Evolutionary conservation across 2,888 invertebrate species (phyloP).

Genomic region (Cephus pygmeus): DNA sequence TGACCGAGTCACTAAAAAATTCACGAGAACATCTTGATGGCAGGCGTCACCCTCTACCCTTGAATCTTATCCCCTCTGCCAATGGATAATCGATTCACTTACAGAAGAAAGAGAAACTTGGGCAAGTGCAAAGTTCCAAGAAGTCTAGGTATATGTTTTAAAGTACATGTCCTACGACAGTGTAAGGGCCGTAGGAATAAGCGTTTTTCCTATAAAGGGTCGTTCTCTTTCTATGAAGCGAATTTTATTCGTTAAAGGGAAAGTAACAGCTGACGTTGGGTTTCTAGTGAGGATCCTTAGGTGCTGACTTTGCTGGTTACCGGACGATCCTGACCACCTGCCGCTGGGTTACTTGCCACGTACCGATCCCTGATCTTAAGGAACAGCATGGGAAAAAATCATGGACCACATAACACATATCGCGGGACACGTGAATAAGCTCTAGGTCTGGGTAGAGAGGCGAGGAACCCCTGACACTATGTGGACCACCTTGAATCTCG

Average conservation of each 20-base stretch:
- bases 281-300: not conserved
- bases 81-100: not conserved
- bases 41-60: not conserved
- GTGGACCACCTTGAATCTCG: not conserved
- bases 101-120: not conserved
- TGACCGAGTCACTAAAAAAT: not conserved
- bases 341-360: not conserved
- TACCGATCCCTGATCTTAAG: not conserved
- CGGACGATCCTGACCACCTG: conserved; percentile 16
- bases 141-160: not conserved
- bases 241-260: not conserved
- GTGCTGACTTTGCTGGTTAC: conserved; percentile 13
- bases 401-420: not conserved
- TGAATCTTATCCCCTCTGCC: not conserved
- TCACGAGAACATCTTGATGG: not conserved
- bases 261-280: conserved; percentile 18
- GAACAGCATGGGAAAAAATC: not conserved
- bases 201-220: not conserved
- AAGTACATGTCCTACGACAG: not conserved
- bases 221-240: not conserved
- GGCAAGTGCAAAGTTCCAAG: not conserved
- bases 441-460: not conserved
- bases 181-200: not conserved
- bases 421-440: not conserved
- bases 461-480: not conserved